Base-by-base conservation (phyloP, 2,113 vertebrate species). In the Marmota flaviventris region DNA sequence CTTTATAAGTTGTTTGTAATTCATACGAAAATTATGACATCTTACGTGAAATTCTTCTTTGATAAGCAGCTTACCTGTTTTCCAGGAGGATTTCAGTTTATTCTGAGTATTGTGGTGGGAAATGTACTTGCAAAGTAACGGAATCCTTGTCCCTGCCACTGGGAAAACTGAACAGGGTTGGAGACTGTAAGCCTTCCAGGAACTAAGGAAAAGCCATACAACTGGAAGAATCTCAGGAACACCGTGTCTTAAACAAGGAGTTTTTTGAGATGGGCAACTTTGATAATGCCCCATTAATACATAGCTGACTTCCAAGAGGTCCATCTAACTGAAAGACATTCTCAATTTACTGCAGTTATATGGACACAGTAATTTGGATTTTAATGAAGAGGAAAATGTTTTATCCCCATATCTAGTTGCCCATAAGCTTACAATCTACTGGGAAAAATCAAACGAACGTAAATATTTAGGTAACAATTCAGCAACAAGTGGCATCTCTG, bases 21-120 rank as follows among this genome's bases (percentile, higher is more conserved):
- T 6, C 45, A 93, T 76, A 77, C 84, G 84, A 91, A 94, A 96
- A 82, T 85, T 84, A 73, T n/a, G 10, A 85, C 5, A 7, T 42
- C 5, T 24, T 73, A 5, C 18, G 32, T 84, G 69, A 85, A 86
- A 91, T 56, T 5, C 5, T 5, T 24, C 94, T 89, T 75, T 70
- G 37, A n/a, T 22, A 53, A 92, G 53, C 45, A 67, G 16, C 22
- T 45, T 94, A 34, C 5, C 25, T 86, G 22, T 39, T 94, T 95
- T 67, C 11, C 24, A 89, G 34, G 42, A 12, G 37, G 39, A 79
- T 92, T 75, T 25, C 29, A 76, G 51, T 87, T 90, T 11, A 29
- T 65, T 67, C 72, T 73, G 34, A 34, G n/a, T 75, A 89, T 48
- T 73, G 78, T 13, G 24, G 4, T 7, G n/a, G 7, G 95, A 53